phyloP scores from a whole-genome alignment of 2,888 invertebrate genomes.

The Amblyjoppa fuscipennis region DNA sequence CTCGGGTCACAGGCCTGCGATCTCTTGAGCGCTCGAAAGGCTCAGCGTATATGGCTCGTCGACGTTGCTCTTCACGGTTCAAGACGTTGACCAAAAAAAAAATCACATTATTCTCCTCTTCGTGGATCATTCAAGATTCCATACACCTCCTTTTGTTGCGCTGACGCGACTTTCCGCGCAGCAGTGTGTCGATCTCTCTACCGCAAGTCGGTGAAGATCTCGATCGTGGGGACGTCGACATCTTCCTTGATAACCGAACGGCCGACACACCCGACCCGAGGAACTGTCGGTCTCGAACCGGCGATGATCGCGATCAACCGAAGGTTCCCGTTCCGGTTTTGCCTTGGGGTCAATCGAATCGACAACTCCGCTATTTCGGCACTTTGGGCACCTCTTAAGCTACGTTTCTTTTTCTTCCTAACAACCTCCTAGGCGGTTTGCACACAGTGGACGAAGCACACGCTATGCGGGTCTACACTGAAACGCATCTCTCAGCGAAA shows the following conservation, averaged over 20 bases:
- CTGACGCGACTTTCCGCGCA: slow-evolving; percentile 74
- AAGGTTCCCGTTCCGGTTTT: slow-evolving; percentile 28
- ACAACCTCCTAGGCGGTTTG: background rate
- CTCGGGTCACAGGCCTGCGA: background rate
- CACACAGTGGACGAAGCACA: slow-evolving; percentile 17
- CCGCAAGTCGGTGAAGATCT: slow-evolving; percentile 61
- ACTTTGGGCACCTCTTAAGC: slow-evolving; percentile 25
- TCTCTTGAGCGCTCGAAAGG: background rate
- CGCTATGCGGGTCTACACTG: slow-evolving; percentile 36
- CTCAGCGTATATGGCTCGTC: background rate
- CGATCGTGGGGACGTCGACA: slow-evolving; percentile 68
- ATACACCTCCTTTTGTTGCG: slow-evolving; percentile 71
- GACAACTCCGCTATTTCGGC: background rate
- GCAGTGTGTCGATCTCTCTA: slow-evolving; percentile 63
- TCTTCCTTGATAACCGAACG: slow-evolving; percentile 59
- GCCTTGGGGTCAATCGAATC: background rate
- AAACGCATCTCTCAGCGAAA: background rate
- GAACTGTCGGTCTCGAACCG: slow-evolving; percentile 55
- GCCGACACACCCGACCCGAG: slow-evolving; percentile 48
- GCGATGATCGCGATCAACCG: slow-evolving; percentile 22
- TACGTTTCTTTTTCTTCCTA: background rate
- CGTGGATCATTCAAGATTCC: slow-evolving; percentile 65
- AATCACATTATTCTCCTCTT: slow-evolving; percentile 47
- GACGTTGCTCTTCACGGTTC: background rate
- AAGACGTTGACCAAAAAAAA: background rate